Percentiles rank a stretch among this genome's conserved stretches.
These are phyloP conservation scores for Meteorus cinctellus DNA, from an alignment of 2,888 invertebrate genomes.

Conservation along the genomic window DNA sequence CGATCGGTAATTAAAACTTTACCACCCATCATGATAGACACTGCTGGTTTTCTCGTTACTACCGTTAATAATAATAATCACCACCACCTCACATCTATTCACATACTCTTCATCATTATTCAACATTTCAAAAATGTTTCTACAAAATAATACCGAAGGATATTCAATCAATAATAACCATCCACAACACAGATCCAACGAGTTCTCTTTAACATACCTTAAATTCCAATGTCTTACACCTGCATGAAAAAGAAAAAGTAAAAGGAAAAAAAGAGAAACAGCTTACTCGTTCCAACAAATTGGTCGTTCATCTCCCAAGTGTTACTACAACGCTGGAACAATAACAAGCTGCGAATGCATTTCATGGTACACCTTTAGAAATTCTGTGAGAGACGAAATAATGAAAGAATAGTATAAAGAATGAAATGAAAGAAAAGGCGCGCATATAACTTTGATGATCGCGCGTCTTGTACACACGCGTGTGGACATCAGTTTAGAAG, in stretches of 20 bases:
- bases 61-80: background rate
- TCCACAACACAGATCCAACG: background rate
- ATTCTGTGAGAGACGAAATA: constrained; percentile 10
- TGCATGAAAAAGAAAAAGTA: background rate
- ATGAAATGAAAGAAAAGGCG: constrained; percentile 7
- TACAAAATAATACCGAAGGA: background rate
- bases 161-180: constrained; percentile 1
- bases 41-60: constrained; percentile 46
- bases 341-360: constrained; percentile 26
- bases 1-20: constrained; percentile 60
- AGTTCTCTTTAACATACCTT: background rate
- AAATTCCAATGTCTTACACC: background rate
- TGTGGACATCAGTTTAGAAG: constrained; percentile 15
- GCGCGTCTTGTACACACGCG: background rate
- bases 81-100: background rate
- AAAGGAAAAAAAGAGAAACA: constrained; percentile 3
- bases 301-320: constrained; percentile 26
- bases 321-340: constrained; percentile 9
- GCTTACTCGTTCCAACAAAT: constrained; percentile 34
- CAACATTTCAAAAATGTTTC: background rate
- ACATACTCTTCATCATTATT: background rate
- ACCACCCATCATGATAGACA: constrained; percentile 62
- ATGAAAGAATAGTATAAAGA: constrained; percentile 18
- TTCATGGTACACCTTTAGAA: constrained; percentile 16
- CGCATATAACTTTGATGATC: constrained; percentile 17